Evolutionary conservation across 2,888 invertebrate genomes (phyloP), one percentile per base, ranked within the genome.

Genomic region (Lissonota sp.): DNA sequence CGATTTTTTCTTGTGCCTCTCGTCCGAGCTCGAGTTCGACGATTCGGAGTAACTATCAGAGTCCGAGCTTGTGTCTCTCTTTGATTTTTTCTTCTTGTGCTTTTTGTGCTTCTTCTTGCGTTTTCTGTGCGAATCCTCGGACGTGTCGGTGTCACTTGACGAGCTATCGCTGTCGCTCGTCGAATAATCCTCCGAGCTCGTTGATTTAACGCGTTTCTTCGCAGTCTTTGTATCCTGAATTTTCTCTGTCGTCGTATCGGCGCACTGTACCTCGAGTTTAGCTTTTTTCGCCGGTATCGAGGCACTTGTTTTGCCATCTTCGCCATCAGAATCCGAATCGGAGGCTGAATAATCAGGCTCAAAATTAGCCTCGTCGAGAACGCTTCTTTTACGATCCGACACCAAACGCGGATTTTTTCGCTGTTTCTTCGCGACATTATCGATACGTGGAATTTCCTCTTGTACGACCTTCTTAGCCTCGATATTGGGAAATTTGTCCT

Each of bases 341-440:
- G 95, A 93, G 85, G 95, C 95, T 84, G 96, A 96, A 90, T 96
- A 96, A 89, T 96, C 96, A 0, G 96, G 96, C 87, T 95, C 96
- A 88, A 96, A 96, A 88, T 94, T 95, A 0, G 96, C 94, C 92
- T 96, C 96, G 86, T 96, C 96, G 55, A 96, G 92, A 5, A 95
- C 94, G 6, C 95, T 94, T 87, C 96, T 95, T 85, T 96, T 95
- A 83, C 95, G 93, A 89, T 95, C 94, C 0, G 93, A 93, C 39
- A 94, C 93, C 2, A 91, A 84, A 84, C 92, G 88, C 0, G 90
- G 90, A 85, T 91, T 91, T 51, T 91, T 89, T 8, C 92, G 83
- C 51, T 88, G 87, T 74, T 87, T 90, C 42, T 90, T 92, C 40
- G 86, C 85, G 86, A 81, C 90, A 89, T 26, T 90, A 0, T 86